These are phyloP conservation scores for Thecophora atra DNA, from an alignment of 2,888 invertebrate genomes.

Conservation along the genomic window DNA sequence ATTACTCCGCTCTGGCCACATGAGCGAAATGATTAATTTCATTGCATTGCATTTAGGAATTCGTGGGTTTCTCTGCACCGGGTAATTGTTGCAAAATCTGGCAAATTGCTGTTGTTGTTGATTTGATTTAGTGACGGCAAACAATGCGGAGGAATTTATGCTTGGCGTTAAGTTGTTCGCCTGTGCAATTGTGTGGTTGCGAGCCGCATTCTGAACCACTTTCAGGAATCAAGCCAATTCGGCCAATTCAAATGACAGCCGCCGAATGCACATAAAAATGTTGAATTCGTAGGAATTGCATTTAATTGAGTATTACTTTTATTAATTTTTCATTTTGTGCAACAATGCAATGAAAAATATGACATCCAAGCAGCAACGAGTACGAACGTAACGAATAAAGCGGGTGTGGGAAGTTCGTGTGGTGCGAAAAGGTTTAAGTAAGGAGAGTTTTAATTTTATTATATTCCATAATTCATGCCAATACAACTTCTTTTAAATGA, in stretches of 20 bases:
- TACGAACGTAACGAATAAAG: too few species aligned
- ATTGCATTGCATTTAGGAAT: constrained; percentile 26
- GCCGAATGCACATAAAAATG: neutral
- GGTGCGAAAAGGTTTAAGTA: too few species aligned
- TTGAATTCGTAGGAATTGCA: neutral
- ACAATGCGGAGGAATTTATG: constrained; percentile 35
- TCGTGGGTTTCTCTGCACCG: neutral
- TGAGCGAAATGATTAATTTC: constrained; percentile 35
- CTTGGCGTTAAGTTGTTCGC: neutral
- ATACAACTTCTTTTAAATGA: too few species aligned
- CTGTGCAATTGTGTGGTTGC: neutral
- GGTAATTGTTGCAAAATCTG: neutral
- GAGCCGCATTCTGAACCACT: neutral
- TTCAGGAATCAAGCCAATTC: neutral
- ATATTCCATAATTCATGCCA: too few species aligned
- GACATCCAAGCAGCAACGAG: too few species aligned
- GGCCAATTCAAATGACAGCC: neutral
- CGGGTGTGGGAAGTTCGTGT: too few species aligned
- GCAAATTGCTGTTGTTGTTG: constrained; percentile 5
- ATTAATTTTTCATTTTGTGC: neutral
- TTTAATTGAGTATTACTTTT: neutral
- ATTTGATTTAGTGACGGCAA: constrained; percentile 34
- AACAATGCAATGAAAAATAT: neutral
- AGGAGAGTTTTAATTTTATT: too few species aligned
- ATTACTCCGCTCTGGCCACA: constrained; percentile 11